A percentile compares a stretch with the other conserved stretches of the same genome.
phyloP scores from a whole-genome alignment of 2,113 vertebrate genomes.

The Prunella himalayana region DNA sequence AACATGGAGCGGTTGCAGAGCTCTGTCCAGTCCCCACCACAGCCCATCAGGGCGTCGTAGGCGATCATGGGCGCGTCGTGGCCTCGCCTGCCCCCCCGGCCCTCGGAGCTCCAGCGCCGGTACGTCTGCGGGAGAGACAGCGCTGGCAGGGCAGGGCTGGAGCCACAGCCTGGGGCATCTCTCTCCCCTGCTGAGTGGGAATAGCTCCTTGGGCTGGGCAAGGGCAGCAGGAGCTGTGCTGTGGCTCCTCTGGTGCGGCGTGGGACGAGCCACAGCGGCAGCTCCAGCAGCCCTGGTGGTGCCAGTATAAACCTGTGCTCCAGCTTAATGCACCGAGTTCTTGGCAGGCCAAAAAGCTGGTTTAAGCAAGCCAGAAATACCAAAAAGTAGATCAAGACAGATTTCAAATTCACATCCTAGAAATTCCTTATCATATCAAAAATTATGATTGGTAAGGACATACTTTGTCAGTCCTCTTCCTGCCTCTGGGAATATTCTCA shows the following conservation, averaged over 20 bases:
- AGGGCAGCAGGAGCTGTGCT: fast-evolving
- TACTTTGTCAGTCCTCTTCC: not conserved
- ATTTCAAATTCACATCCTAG: not conserved
- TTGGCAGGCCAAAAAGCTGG: not conserved
- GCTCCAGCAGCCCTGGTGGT: fast-evolving
- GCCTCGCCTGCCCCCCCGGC: constrained; percentile 84
- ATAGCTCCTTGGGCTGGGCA: fast-evolving
- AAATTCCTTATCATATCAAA: not conserved
- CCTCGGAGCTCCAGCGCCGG: constrained; percentile 93
- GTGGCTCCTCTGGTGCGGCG: fast-evolving
- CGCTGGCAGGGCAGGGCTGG: fast-evolving
- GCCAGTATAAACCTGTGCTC: not conserved
- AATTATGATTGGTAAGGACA: not conserved
- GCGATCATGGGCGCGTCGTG: constrained; percentile 97
- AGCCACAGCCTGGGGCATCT: fast-evolving
- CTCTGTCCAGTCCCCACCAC: constrained; percentile 83
- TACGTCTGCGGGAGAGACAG: constrained; percentile 74
- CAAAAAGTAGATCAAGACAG: not conserved
- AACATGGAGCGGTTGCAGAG: constrained; percentile 92
- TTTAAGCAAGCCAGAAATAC: not conserved
- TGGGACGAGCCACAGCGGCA: fast-evolving
- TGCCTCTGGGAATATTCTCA: not conserved
- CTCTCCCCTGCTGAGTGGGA: fast-evolving
- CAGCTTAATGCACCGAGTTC: not conserved
- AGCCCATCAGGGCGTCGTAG: constrained; percentile 88